Evolutionary conservation across 1,140 invertebrate species (phyloP), one percentile per base, ranked within the genome.

Genomic region (Ganaspis sp.): DNA sequence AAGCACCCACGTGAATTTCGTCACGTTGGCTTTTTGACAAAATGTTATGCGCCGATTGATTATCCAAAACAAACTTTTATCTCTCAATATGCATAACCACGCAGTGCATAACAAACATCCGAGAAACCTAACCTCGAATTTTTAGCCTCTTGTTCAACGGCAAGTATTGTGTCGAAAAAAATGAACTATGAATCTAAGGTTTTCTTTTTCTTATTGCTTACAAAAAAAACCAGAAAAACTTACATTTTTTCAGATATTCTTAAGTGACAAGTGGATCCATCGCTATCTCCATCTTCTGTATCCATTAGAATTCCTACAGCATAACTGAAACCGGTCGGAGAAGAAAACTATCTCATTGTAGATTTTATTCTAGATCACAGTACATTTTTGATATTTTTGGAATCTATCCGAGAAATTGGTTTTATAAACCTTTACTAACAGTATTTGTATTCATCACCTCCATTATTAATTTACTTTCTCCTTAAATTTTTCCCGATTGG

Each of bases 191-290:
- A n/a, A n/a, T n/a, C n/a, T n/a, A n/a, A n/a, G n/a, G n/a, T n/a
- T n/a, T n/a, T n/a, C 12, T 49, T 17, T 8, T 49, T 17, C n/a
- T n/a, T 49, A 15, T 4, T 49, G 8, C 0, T 49, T 17, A 17
- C 17, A 11, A 34, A 15, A 34, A 72, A 11, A 53, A 40, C 1
- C 23, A 40, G n/a, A 58, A 40, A 19, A 4, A 86, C 85, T 85
- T 78, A 86, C 85, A 83, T 85, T 69, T 53, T 82, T 70, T 75
- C 69, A 23, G 21, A 49, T 42, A 73, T 76, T 54, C 80, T 79
- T 86, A 86, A 69, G 82, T 85, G 80, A 26, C 75, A 72, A 76
- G 80, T 82, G 23, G 82, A 84, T 54, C 73, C 81, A 54, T 86
- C 85, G 69, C 77, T 82, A 40, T 84, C 82, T 38, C 81, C 70